Evolutionary conservation across 2,113 vertebrate genomes (phyloP).

Genomic region (Gasterosteus aculeatus): DNA sequence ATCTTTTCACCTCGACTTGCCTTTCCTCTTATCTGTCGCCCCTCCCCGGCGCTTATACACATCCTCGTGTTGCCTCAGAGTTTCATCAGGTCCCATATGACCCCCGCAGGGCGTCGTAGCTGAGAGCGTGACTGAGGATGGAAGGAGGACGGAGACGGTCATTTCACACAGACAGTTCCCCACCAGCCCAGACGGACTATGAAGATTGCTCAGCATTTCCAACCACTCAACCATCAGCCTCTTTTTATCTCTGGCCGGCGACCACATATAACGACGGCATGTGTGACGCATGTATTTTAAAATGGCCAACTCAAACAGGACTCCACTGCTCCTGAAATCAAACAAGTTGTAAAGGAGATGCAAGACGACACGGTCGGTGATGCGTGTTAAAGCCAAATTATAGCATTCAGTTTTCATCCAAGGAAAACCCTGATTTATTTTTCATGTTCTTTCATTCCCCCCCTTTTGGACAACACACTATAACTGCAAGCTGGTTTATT

Average conservation of each 20-base stretch:
- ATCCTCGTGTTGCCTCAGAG: conserved; percentile 14
- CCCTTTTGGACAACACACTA: not conserved
- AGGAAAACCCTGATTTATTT: not conserved
- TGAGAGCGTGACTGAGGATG: conserved; percentile 11
- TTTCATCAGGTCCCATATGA: conserved; percentile 51
- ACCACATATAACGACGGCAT: conserved; percentile 51
- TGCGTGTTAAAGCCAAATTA: conserved; percentile 13
- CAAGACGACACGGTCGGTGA: not conserved
- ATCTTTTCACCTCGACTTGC: conserved; percentile 3
- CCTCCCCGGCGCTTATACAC: not conserved
- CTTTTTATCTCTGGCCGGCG: conserved; percentile 53
- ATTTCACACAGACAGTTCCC: conserved; percentile 28
- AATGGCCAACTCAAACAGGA: conserved; percentile 6
- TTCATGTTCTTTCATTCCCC: not conserved
- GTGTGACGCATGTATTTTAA: conserved; percentile 56
- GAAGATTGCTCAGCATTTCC: conserved; percentile 56
- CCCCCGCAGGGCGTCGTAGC: conserved; percentile 9
- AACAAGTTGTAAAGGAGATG: conserved; percentile 30
- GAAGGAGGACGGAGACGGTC: conserved; percentile 26
- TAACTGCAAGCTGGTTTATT: conserved; percentile 10
- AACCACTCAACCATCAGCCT: conserved; percentile 36
- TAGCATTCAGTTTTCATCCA: conserved; percentile 32
- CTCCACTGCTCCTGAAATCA: not conserved
- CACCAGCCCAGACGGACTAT: conserved; percentile 48
- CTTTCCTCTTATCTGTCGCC: not conserved